Evolutionary conservation across 2,797 vertebrate genomes (phyloP).

Genomic region (Allochrocebus solatus): DNA sequence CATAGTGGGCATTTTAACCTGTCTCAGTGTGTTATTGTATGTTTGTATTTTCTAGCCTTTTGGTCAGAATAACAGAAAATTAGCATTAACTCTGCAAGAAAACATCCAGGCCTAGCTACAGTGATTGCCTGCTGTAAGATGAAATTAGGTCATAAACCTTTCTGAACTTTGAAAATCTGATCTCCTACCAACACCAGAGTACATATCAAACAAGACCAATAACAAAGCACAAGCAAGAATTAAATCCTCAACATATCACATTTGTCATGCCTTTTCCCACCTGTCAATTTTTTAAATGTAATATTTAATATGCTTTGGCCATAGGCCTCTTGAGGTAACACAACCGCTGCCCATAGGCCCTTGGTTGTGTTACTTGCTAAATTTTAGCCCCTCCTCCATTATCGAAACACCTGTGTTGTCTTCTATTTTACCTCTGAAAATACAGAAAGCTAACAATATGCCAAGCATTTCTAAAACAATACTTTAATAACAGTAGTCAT

Average conservation of each 20-base stretch:
- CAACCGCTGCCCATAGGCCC: rapidly evolving
- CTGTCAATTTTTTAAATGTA: not conserved
- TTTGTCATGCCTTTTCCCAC: not conserved
- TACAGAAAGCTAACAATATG: not conserved
- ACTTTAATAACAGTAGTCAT: not conserved
- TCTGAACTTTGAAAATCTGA: not conserved
- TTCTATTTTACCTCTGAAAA: not conserved
- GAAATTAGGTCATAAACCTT: not conserved
- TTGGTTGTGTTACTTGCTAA: not conserved
- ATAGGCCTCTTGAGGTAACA: not conserved
- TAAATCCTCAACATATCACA: not conserved
- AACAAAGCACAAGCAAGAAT: not conserved
- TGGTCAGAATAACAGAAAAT: not conserved
- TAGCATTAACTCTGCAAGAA: not conserved
- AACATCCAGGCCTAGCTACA: not conserved
- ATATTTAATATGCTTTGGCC: not conserved
- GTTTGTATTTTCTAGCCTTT: not conserved
- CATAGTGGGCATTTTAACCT: not conserved
- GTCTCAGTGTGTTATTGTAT: not conserved
- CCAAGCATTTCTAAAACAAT: not conserved
- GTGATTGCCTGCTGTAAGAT: not conserved
- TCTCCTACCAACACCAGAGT: not conserved
- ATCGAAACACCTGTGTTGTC: not conserved
- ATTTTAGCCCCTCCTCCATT: not conserved
- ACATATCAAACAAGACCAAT: not conserved